phyloP scores from a whole-genome alignment of 2,797 vertebrate species.

The Cuniculus paca region DNA sequence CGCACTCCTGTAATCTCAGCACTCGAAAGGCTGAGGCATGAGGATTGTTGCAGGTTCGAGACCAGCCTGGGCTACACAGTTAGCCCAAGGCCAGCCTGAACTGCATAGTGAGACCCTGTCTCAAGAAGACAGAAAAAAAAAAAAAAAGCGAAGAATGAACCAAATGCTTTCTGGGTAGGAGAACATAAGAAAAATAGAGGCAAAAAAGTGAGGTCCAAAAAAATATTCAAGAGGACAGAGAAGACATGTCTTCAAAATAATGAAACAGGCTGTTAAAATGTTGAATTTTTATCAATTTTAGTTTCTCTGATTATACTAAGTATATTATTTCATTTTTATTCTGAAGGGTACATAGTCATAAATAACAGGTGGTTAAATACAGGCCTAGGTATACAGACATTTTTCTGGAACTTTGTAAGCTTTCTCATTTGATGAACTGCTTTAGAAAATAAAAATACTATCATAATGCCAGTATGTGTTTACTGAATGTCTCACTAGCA shows the following conservation, averaged over 20 bases:
- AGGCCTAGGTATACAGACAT: background rate
- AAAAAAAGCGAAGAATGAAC: too few species aligned
- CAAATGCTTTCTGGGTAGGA: background rate
- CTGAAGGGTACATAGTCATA: conserved; percentile 24
- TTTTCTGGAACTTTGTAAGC: conserved; percentile 38
- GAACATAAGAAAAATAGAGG: background rate
- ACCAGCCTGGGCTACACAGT: too few species aligned
- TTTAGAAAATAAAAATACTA: conserved; percentile 47
- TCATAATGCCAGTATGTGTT: conserved; percentile 15
- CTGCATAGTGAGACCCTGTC: too few species aligned
- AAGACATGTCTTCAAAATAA: conserved; percentile 13
- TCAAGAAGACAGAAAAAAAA: too few species aligned
- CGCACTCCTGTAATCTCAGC: too few species aligned
- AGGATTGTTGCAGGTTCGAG: too few species aligned
- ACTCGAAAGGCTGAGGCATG: too few species aligned
- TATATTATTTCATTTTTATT: conserved; percentile 58
- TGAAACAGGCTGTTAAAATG: background rate
- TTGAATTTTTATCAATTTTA: background rate
- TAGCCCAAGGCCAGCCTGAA: too few species aligned
- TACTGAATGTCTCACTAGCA: conserved; percentile 6
- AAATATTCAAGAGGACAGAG: background rate
- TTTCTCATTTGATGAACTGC: conserved; percentile 35
- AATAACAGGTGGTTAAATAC: conserved; percentile 29
- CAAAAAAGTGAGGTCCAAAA: background rate
- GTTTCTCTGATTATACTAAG: conserved; percentile 6